Conservation (phyloP, 2,113 vertebrate genomes). For the Lagopus muta region DNA sequence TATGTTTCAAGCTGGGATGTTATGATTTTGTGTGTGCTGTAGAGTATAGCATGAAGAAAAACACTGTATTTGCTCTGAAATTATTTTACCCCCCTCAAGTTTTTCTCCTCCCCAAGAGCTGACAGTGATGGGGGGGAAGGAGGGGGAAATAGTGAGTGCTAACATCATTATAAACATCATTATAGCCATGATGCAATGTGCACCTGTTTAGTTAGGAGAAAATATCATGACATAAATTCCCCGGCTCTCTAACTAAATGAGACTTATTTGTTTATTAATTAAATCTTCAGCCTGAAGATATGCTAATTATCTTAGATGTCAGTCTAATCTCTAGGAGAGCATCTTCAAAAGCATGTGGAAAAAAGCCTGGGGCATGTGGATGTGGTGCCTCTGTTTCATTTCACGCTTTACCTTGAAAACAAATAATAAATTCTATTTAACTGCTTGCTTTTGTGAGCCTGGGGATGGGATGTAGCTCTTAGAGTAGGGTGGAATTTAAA, state of each 20-base stretch:
- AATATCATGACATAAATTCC: not conserved
- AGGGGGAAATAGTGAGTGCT: not conserved
- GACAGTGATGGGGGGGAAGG: not conserved
- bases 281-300: slow-evolving; percentile 1
- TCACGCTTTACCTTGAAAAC: slow-evolving; percentile 13
- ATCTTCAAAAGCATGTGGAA: slow-evolving; percentile 16
- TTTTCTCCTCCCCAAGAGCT: not conserved
- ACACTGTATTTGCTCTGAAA: not conserved
- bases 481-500: not conserved
- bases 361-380: not conserved
- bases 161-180: not conserved
- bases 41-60: not conserved
- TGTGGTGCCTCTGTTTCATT: not conserved
- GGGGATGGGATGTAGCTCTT: not conserved
- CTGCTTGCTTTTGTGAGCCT: not conserved
- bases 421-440: not conserved
- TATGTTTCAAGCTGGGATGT: not conserved
- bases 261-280: slow-evolving; percentile 33
- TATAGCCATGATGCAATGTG: not conserved
- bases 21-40: not conserved
- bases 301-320: slow-evolving; percentile 2
- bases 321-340: not conserved
- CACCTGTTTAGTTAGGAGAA: not conserved
- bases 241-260: not conserved
- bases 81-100: not conserved